Evolutionary conservation across 2,113 vertebrate species (phyloP).

Genomic region (Odobenus rosmarus): DNA sequence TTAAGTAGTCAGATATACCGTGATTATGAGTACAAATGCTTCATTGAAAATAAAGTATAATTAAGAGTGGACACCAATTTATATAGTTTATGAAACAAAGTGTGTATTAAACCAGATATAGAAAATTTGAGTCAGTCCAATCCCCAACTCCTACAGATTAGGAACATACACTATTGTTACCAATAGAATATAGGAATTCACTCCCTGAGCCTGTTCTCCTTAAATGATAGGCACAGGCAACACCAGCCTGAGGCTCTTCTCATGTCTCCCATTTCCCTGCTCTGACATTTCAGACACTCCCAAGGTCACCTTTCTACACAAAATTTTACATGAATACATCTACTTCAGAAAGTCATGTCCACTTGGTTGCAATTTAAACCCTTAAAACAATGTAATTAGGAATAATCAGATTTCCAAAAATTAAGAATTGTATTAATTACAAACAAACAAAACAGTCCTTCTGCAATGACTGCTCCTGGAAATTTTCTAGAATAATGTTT

Average conservation of each 20-base stretch:
- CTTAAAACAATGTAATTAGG: not conserved
- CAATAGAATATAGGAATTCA: not conserved
- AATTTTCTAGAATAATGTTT: not conserved
- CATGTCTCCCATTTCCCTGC: not conserved
- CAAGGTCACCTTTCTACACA: not conserved
- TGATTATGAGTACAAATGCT: not conserved
- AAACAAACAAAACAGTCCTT: not conserved
- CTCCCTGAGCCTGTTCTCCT: not conserved
- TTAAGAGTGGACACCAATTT: conserved; percentile 28
- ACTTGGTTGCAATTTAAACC: not conserved
- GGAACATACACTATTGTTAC: not conserved
- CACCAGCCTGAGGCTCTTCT: not conserved
- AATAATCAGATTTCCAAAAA: not conserved
- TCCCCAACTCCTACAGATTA: not conserved
- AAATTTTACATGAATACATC: not conserved
- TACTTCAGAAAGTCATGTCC: not conserved
- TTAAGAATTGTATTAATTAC: not conserved
- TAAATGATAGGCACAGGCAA: not conserved
- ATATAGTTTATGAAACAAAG: not conserved
- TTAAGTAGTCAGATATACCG: not conserved
- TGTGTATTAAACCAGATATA: not conserved
- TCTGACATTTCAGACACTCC: not conserved
- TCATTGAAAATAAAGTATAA: conserved; percentile 2
- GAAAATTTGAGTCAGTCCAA: not conserved
- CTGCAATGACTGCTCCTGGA: not conserved